Conservation (phyloP, 2,888 invertebrate genomes). For the Rhyacophila evoluta region DNA sequence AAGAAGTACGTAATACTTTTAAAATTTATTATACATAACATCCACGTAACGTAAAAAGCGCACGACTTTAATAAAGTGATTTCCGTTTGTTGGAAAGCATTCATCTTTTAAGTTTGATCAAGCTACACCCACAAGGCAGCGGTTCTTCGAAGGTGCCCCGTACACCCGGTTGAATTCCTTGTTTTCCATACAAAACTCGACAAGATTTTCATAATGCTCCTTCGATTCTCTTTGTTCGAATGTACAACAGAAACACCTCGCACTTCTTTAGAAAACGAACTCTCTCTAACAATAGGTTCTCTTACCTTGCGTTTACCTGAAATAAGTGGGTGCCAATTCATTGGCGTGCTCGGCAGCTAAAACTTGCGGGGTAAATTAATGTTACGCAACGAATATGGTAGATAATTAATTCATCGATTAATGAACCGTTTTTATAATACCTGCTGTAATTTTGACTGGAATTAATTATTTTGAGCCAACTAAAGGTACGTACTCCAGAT, state of each 20-base stretch:
- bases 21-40: no score
- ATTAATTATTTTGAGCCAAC: no score
- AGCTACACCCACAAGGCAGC: background rate
- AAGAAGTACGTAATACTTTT: no score
- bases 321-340: background rate
- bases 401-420: no score
- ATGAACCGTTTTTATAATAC: no score
- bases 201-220: slow-evolving; percentile 6
- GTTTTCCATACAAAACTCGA: slow-evolving; percentile 6
- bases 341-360: background rate
- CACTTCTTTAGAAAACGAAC: slow-evolving; percentile 21
- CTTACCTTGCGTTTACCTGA: slow-evolving; percentile 14
- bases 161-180: background rate
- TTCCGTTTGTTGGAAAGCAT: no score
- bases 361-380: no score
- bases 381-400: no score
- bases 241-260: background rate
- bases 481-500: no score
- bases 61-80: no score
- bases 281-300: background rate
- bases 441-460: no score
- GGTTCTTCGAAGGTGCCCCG: background rate
- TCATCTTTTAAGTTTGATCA: background rate
- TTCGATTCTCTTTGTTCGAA: slow-evolving; percentile 14
- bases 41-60: no score